phyloP scores from a whole-genome alignment of 2,797 vertebrate species.

The Gymnothorax reevesii region DNA sequence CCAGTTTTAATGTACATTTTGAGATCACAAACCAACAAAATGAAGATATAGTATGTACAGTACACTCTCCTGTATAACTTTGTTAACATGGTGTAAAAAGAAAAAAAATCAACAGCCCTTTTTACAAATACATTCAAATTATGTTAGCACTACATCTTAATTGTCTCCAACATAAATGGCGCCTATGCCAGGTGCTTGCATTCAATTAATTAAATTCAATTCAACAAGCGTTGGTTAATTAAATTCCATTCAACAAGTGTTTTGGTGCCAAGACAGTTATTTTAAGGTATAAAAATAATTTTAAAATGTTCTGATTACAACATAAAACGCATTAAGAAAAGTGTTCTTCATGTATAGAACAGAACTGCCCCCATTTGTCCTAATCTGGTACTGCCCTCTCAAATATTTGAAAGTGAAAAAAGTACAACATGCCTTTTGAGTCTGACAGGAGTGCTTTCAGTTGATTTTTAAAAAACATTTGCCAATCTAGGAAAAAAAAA shows the following conservation, averaged over 20 bases:
- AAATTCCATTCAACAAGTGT: not conserved
- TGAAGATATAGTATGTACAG: too few relatives aligned
- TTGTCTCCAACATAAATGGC: too few relatives aligned
- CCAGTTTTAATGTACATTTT: too few relatives aligned
- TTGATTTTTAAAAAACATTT: too few relatives aligned
- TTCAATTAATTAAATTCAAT: not conserved
- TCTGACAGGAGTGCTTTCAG: too few relatives aligned
- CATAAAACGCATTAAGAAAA: not conserved
- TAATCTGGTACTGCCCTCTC: slow-evolving; percentile 44
- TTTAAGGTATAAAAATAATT: not conserved
- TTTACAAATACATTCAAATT: too few relatives aligned
- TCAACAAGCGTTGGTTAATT: not conserved
- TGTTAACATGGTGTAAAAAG: too few relatives aligned
- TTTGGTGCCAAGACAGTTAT: not conserved
- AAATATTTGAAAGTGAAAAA: not conserved
- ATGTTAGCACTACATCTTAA: too few relatives aligned
- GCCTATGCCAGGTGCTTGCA: too few relatives aligned
- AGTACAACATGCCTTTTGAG: not conserved
- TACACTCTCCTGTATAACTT: too few relatives aligned
- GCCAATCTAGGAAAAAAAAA: not conserved
- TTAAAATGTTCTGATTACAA: not conserved
- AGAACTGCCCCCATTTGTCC: slow-evolving; percentile 55
- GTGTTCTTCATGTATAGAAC: slow-evolving; percentile 25
- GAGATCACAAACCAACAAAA: too few relatives aligned
- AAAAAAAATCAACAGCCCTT: too few relatives aligned